phyloP scores from a whole-genome alignment of 2,113 vertebrate genomes.

The Promerops cafer region DNA sequence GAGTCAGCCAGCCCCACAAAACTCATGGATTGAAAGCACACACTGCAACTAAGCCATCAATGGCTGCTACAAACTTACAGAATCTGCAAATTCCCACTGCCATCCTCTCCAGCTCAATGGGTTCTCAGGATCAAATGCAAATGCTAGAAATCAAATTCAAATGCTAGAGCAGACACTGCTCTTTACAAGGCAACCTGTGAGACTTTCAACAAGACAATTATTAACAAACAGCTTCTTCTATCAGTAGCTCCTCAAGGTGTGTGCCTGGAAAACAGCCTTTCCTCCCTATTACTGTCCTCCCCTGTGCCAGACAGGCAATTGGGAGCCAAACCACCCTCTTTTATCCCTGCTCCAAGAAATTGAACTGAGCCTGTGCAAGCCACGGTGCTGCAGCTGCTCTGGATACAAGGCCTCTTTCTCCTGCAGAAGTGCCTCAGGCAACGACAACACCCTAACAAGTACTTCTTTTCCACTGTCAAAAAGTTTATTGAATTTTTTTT shows the following conservation, averaged over 20 bases:
- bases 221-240: neutral
- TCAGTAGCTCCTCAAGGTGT: neutral
- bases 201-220: neutral
- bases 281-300: neutral
- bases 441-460: fast-evolving
- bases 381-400: neutral
- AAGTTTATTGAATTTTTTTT: neutral
- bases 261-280: neutral
- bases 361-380: fast-evolving
- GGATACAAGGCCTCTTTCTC: neutral
- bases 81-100: neutral
- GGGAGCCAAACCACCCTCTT: neutral
- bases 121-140: neutral
- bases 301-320: neutral
- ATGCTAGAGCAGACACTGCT: neutral
- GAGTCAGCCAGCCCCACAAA: fast-evolving
- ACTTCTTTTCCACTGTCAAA: neutral
- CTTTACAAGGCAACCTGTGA: neutral
- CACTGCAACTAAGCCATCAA: neutral
- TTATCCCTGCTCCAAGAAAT: neutral
- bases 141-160: neutral
- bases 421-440: neutral
- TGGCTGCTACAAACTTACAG: neutral
- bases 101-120: neutral
- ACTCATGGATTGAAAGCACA: fast-evolving